These are phyloP conservation scores for Pogonocherus hispidulus DNA, from an alignment of 2,888 invertebrate species.

Conservation along the genomic window DNA sequence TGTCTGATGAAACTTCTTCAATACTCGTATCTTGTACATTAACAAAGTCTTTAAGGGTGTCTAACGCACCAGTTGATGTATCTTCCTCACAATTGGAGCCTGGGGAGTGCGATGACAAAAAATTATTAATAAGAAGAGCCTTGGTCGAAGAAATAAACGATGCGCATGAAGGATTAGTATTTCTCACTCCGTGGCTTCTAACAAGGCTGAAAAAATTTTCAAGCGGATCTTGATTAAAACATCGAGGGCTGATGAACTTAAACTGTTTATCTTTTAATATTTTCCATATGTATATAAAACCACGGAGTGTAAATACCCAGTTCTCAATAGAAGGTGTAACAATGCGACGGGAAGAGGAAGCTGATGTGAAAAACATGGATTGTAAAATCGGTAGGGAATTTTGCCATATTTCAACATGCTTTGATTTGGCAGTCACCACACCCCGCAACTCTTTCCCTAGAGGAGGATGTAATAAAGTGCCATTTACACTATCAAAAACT, in stretches of 20 bases:
- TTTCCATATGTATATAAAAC: conserved; percentile 19
- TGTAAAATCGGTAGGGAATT: conserved; percentile 8
- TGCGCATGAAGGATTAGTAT: conserved; percentile 38
- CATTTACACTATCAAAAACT: conserved; percentile 12
- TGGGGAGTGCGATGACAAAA: conserved; percentile 9
- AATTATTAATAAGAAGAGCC: conserved; percentile 9
- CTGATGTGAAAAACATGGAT: conserved; percentile 8
- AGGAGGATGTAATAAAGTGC: neutral
- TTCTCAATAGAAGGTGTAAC: conserved; percentile 1
- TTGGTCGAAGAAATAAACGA: conserved; percentile 1
- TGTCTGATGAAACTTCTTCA: too few relatives aligned
- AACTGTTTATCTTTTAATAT: neutral
- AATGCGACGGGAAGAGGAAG: neutral
- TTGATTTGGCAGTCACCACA: neutral
- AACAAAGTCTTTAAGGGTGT: neutral
- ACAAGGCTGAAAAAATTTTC: conserved; percentile 40
- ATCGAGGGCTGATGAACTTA: conserved; percentile 26
- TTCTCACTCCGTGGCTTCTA: conserved; percentile 36
- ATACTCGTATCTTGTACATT: too few relatives aligned
- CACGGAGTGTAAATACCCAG: conserved; percentile 12
- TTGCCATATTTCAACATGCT: neutral
- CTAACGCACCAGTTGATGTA: conserved; percentile 5
- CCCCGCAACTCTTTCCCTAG: neutral
- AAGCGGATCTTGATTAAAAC: conserved; percentile 43
- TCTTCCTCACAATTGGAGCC: conserved; percentile 17